These are phyloP conservation scores for Sinocyclocheilus grahami DNA, from an alignment of 2,113 vertebrate species.

Conservation along the genomic window DNA sequence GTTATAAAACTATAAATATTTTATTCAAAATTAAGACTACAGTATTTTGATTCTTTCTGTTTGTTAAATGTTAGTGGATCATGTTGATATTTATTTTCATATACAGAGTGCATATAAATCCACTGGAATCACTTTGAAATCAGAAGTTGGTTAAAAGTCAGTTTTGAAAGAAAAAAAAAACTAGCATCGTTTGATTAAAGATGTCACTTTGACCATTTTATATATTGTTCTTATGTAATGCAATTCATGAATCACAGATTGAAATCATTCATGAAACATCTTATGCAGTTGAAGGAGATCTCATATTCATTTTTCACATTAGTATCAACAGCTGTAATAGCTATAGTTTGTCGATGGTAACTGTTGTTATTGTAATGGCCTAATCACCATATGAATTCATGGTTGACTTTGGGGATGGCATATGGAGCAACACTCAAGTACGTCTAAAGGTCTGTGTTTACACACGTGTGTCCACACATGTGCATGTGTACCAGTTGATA, in stretches of 20 bases:
- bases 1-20: neutral
- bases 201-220: neutral
- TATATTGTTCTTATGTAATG: neutral
- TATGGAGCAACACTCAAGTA: neutral
- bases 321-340: neutral
- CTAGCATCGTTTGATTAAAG: neutral
- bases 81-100: no score
- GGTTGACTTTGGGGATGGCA: neutral
- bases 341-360: neutral
- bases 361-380: neutral
- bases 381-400: neutral
- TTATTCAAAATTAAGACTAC: neutral
- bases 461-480: neutral
- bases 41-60: neutral
- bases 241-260: neutral
- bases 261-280: neutral
- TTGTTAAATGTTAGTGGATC: no score
- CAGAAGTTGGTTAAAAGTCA: no score
- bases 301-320: neutral
- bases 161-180: no score
- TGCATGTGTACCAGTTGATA: neutral
- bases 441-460: constrained; percentile 22
- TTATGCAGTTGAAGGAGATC: neutral
- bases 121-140: no score
- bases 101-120: no score